phyloP scores from a whole-genome alignment of 2,797 vertebrate species.

The Thunnus albacares region DNA sequence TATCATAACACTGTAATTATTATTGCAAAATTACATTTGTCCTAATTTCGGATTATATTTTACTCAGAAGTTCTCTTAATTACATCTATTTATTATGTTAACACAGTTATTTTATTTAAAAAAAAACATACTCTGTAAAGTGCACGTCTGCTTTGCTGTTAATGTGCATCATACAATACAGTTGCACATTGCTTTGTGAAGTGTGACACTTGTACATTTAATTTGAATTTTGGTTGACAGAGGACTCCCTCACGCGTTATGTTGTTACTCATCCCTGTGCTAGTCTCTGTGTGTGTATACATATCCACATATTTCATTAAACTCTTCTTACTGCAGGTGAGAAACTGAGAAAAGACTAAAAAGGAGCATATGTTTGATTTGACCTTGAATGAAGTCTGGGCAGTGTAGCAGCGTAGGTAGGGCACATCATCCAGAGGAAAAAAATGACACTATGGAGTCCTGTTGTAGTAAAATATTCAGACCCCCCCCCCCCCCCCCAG shows the following conservation, averaged over 20 bases:
- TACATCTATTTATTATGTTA: background rate
- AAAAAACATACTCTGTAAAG: background rate
- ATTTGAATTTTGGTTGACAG: background rate
- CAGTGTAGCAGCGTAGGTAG: constrained; percentile 2
- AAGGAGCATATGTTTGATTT: constrained; percentile 11
- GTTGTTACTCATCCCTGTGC: background rate
- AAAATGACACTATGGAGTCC: constrained; percentile 2
- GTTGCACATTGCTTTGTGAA: background rate
- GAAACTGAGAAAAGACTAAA: background rate
- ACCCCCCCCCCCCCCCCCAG: too few relatives aligned
- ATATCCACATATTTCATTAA: background rate
- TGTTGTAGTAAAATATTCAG: background rate
- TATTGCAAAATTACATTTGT: background rate
- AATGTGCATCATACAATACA: background rate
- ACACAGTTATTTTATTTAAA: background rate
- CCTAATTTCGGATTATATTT: background rate
- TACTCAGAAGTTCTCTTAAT: background rate
- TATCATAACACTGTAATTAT: too few relatives aligned
- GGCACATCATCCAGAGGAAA: background rate
- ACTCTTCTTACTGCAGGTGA: background rate
- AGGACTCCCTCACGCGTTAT: background rate
- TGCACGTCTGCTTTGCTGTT: background rate
- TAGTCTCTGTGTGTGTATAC: background rate
- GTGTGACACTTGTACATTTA: background rate
- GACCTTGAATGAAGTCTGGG: constrained; percentile 8